These are phyloP conservation scores for Hormaphis cornu DNA, from an alignment of 1,140 invertebrate genomes.

Conservation along the genomic window DNA sequence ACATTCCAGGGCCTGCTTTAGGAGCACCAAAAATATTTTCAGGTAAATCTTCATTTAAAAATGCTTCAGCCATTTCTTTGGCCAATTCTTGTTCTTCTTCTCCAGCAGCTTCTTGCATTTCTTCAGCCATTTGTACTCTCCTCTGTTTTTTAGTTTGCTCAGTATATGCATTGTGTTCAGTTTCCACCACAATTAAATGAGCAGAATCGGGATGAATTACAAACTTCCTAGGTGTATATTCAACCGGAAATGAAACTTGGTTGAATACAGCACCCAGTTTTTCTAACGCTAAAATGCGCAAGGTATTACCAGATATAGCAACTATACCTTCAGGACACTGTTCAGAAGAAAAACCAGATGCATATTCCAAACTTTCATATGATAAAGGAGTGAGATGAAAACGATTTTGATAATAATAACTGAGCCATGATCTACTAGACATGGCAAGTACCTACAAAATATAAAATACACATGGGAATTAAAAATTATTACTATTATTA, in stretches of 20 bases:
- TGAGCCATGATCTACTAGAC: constrained; percentile 95
- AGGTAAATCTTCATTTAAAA: constrained; percentile 88
- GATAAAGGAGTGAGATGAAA: constrained; percentile 93
- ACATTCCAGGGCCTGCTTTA: constrained; percentile 90
- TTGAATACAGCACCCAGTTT: constrained; percentile 98
- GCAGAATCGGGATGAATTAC: constrained; percentile 87
- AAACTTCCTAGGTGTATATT: constrained; percentile 94
- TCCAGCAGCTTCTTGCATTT: constrained; percentile 93
- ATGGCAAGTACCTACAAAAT: constrained; percentile 72
- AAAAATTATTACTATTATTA: background rate
- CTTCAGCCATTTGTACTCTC: constrained; percentile 68
- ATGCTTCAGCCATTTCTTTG: constrained; percentile 92
- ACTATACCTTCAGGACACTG: constrained; percentile 99
- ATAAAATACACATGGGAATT: background rate
- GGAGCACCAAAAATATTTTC: constrained; percentile 90
- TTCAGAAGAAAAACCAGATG: constrained; percentile 95
- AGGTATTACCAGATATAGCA: constrained; percentile 94
- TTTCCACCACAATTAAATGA: constrained; percentile 87
- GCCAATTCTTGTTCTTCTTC: constrained; percentile 91
- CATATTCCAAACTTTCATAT: constrained; percentile 94
- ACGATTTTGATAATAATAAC: constrained; percentile 95
- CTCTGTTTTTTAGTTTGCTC: constrained; percentile 91
- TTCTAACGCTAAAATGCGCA: constrained; percentile 94
- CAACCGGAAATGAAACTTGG: constrained; percentile 80
- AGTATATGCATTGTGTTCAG: constrained; percentile 97